Base-by-base conservation (phyloP, 2,888 invertebrate species). In the Xestia ashworthii region DNA sequence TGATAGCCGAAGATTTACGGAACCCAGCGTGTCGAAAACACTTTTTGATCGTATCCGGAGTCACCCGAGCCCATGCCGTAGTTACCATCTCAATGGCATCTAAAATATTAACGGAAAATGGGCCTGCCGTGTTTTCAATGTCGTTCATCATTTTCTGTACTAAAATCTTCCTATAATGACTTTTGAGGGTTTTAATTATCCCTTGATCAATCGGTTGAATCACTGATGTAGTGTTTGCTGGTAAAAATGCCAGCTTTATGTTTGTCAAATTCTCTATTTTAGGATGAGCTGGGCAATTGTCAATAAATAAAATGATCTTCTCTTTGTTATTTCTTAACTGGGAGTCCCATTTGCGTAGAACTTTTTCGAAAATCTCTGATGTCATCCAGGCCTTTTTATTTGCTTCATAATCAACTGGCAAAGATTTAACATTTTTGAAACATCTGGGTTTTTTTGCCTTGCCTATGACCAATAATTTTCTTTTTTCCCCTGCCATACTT, bases 401-500 rank as follows among this genome's bases (percentile, higher is more conserved):
- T 11, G 55, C n/a, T n/a, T 55, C 55, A 5, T 55, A n/a, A 55
- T 55, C n/a, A 55, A 55, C 55, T 55, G 11, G 55, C n/a, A 55
- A 11, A n/a, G n/a, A 55, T 55, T 55, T 11, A 55, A 55, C 11
- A n/a, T n/a, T 55, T n/a, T 55, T 55, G 55, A n/a, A 55, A 55
- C n/a, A 55, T 1, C 11, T 55, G n/a, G n/a, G 11, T 55, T 53
- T 9, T 53, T n/a, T n/a, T 55, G n/a, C 55, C n/a, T 55, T 9
- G n/a, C 55, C 55, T 55, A 55, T n/a, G 11, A 55, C 53, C n/a
- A 55, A n/a, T 55, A 55, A 55, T n/a, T 55, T n/a, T 55, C 55
- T 55, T 55, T 55, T n/a, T n/a, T 55, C n/a, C n/a, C n/a, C n/a
- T 55, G 55, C 55, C 55, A 55, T 55, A n/a, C 55, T 55, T 55